Evolutionary conservation across 2,888 invertebrate species (phyloP).

Genomic region (Ormyrus rosae): DNA sequence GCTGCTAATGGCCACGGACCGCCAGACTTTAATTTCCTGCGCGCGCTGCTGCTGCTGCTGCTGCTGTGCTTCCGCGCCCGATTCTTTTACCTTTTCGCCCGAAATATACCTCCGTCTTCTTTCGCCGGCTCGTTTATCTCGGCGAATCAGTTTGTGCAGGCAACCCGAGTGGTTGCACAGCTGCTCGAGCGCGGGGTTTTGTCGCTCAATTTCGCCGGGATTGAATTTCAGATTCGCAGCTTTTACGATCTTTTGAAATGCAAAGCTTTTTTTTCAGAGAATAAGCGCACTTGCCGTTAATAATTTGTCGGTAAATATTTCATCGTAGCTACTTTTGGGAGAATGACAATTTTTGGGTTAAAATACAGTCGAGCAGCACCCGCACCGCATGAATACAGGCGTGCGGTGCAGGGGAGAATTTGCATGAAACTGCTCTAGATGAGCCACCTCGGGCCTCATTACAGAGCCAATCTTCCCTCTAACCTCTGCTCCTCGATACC

Average conservation of each 20-base stretch:
- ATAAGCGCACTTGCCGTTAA: too few species aligned
- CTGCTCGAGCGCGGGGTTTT: constrained; percentile 9
- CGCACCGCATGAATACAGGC: too few species aligned
- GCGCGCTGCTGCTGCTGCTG: constrained; percentile 70
- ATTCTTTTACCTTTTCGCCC: constrained; percentile 51
- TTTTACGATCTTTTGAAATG: too few species aligned
- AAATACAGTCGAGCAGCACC: too few species aligned
- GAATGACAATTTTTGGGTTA: too few species aligned
- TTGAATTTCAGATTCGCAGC: constrained; percentile 45
- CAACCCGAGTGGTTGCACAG: neutral
- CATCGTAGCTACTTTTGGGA: too few species aligned
- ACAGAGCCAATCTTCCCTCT: constrained; percentile 57
- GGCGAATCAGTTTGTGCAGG: too few species aligned
- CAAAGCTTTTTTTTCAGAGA: too few species aligned
- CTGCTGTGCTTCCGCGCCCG: constrained; percentile 70
- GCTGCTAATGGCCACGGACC: constrained; percentile 76
- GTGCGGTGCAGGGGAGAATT: constrained; percentile 57
- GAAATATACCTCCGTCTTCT: constrained; percentile 46
- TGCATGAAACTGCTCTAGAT: constrained; percentile 68
- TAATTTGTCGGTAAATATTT: too few species aligned
- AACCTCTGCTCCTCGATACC: constrained; percentile 8
- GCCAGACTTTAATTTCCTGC: constrained; percentile 77
- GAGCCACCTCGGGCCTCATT: constrained; percentile 65
- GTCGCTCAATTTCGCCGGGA: constrained; percentile 38
- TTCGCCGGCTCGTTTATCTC: neutral